Conservation (phyloP, 2,888 invertebrate species). For the Drosophila setosimentum region DNA sequence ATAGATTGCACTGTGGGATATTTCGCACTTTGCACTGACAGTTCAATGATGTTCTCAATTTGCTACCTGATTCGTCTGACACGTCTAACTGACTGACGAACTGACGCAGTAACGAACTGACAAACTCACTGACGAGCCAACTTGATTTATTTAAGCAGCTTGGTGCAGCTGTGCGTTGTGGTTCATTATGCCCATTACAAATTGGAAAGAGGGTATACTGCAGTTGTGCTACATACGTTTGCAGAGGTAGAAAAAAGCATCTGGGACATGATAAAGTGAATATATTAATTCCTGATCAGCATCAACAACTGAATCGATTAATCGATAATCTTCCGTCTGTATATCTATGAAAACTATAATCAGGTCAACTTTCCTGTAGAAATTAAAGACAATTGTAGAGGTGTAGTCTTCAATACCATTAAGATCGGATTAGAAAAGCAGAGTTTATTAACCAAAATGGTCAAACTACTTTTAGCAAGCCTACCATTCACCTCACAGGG, state of each 20-base stretch:
- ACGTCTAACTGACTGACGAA: conserved; percentile 2
- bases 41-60: conserved; percentile 57
- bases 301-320: not conserved
- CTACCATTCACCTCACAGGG: not conserved
- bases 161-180: conserved; percentile 28
- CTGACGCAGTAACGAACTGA: not conserved
- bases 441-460: not conserved
- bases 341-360: not conserved
- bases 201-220: not conserved
- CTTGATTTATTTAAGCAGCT: conserved; percentile 48
- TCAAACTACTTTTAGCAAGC: not conserved
- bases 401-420: no score
- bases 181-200: not conserved
- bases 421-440: not conserved
- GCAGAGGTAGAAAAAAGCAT: not conserved
- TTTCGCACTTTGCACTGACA: conserved; percentile 73
- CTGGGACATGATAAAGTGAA: not conserved
- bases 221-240: no score
- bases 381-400: no score
- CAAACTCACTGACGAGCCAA: conserved; percentile 10
- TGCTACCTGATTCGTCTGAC: conserved; percentile 46
- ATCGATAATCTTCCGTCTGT: no score
- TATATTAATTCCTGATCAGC: not conserved
- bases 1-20: conserved; percentile 75
- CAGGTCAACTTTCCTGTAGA: not conserved